phyloP scores from a whole-genome alignment of 2,888 invertebrate species.

The Hipparchia sbordonii region DNA sequence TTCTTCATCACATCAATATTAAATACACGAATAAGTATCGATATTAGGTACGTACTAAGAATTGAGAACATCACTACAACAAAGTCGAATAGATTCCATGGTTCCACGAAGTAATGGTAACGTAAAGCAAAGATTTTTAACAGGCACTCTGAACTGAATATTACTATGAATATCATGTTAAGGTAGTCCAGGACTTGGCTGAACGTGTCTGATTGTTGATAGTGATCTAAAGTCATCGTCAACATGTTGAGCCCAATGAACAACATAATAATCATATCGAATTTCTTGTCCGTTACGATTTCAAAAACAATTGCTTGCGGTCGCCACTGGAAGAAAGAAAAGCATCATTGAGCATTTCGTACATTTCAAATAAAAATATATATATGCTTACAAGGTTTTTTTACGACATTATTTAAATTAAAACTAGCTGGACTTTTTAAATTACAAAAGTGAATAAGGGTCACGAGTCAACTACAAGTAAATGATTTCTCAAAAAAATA shows the following conservation, averaged over 20 bases:
- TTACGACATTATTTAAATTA: background rate
- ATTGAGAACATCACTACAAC: constrained; percentile 99
- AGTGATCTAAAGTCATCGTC: constrained; percentile 99
- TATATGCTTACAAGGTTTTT: background rate
- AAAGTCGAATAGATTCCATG: constrained; percentile 99
- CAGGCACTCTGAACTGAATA: constrained; percentile 99
- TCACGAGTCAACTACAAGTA: too few species aligned
- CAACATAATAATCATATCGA: constrained; percentile 99
- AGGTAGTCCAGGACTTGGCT: constrained; percentile 94
- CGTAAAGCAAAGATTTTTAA: constrained; percentile 99
- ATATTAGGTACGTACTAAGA: constrained; percentile 90
- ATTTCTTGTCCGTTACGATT: constrained; percentile 98
- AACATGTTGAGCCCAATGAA: constrained; percentile 99
- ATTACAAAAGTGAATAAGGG: too few species aligned
- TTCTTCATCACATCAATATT: background rate
- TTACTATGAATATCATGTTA: constrained; percentile 98
- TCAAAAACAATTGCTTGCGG: constrained; percentile 98
- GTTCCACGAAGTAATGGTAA: constrained; percentile 99
- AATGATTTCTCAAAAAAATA: background rate
- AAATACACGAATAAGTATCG: background rate
- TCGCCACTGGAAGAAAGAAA: constrained; percentile 90
- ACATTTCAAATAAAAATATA: background rate
- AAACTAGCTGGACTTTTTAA: too few species aligned
- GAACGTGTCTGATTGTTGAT: constrained; percentile 93
- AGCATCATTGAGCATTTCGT: background rate